These are phyloP conservation scores for Drosophila takahashii DNA, from an alignment of 1,140 invertebrate species.

Conservation along the genomic window DNA sequence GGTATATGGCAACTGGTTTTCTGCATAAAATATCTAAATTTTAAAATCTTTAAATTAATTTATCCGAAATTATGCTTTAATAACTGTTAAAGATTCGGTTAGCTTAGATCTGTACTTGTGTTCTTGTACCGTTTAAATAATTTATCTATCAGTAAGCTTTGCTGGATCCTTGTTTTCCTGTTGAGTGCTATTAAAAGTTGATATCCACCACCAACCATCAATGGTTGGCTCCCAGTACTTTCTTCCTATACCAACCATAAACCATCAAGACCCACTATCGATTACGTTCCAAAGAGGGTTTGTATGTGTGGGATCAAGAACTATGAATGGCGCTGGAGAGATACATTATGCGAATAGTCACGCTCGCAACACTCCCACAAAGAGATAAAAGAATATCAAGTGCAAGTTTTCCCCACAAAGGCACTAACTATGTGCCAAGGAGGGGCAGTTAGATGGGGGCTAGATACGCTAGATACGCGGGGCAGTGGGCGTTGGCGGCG, in stretches of 20 bases:
- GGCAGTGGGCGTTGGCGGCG: conserved; percentile 18
- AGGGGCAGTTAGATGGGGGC: neutral
- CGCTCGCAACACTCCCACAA: conserved; percentile 44
- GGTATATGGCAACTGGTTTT: no score
- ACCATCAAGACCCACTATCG: conserved; percentile 33
- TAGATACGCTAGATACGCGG: neutral
- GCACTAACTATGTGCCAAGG: conserved; percentile 30
- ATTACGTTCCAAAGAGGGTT: conserved; percentile 21
- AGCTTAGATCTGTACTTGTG: no score
- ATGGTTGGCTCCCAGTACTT: no score
- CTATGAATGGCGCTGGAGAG: conserved; percentile 52
- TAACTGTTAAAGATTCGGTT: no score
- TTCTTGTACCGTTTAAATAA: no score
- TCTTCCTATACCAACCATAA: neutral
- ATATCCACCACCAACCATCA: no score
- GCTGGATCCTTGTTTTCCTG: no score
- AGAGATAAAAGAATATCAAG: conserved; percentile 59
- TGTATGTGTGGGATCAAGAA: conserved; percentile 21
- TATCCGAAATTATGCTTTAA: no score
- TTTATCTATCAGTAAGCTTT: no score
- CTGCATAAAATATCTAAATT: no score
- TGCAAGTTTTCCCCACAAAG: conserved; percentile 55
- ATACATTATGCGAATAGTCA: conserved; percentile 66
- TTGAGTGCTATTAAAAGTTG: no score
- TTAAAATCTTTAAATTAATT: no score